Conservation (phyloP, 2,113 vertebrate genomes). For the Candoia aspera region DNA sequence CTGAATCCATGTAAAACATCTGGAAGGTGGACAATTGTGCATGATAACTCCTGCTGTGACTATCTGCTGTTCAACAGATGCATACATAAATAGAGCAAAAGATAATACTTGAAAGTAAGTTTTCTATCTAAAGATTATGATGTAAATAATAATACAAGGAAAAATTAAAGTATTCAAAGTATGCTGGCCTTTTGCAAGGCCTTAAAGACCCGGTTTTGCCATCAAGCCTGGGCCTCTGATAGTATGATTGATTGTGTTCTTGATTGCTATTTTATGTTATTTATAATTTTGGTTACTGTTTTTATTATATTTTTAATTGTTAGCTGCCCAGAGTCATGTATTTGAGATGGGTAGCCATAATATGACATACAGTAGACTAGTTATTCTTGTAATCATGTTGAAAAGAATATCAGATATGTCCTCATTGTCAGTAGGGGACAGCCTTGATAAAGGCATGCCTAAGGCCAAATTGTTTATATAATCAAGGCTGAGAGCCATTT, state of each 20-base stretch:
- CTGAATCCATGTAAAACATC: constrained; percentile 17
- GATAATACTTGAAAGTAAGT: background rate
- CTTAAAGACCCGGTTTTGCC: too few species aligned
- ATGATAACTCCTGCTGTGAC: background rate
- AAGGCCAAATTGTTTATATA: background rate
- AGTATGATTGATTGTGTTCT: too few species aligned
- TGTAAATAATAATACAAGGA: background rate
- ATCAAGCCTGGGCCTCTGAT: too few species aligned
- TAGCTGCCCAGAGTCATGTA: too few species aligned
- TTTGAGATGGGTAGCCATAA: too few species aligned
- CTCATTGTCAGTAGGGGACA: too few species aligned
- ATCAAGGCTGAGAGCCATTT: background rate
- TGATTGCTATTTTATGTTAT: too few species aligned
- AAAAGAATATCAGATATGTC: background rate
- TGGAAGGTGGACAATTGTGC: background rate
- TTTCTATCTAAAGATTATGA: background rate
- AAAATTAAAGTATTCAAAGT: background rate
- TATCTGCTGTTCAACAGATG: constrained; percentile 5
- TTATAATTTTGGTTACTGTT: too few species aligned
- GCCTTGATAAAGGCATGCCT: background rate
- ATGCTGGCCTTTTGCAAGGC: too few species aligned
- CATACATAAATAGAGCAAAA: constrained; percentile 1
- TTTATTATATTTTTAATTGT: too few species aligned
- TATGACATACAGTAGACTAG: background rate
- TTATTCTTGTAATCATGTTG: background rate